Evolutionary conservation across 2,797 vertebrate genomes (phyloP).

Genomic region (Thunnus albacares): DNA sequence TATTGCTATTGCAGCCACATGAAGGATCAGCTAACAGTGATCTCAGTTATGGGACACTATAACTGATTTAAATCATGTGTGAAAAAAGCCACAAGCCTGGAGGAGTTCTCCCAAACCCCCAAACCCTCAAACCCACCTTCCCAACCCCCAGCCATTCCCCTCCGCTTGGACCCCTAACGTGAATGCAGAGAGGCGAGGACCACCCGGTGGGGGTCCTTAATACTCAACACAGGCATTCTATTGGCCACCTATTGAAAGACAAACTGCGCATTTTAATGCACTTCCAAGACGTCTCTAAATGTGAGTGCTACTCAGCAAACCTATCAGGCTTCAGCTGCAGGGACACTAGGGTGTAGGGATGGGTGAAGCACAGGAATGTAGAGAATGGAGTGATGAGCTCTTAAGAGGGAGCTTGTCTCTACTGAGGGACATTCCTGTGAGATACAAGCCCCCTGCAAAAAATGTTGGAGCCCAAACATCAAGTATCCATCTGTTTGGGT

Average conservation of each 20-base stretch:
- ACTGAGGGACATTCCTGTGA: not conserved
- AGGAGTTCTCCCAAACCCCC: slow-evolving; percentile 12
- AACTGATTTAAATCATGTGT: slow-evolving; percentile 20
- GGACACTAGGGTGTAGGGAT: not conserved
- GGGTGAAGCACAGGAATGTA: no score
- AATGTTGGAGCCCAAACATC: no score
- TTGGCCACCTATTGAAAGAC: slow-evolving; percentile 71
- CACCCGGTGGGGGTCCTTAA: slow-evolving; percentile 72
- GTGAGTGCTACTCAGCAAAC: slow-evolving; percentile 52
- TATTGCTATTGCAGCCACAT: not conserved
- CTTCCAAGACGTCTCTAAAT: slow-evolving; percentile 56
- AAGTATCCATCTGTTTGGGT: not conserved
- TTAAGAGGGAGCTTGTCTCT: not conserved
- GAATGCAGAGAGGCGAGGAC: slow-evolving; percentile 65
- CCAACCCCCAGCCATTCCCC: slow-evolving; percentile 40
- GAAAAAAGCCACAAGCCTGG: slow-evolving; percentile 20
- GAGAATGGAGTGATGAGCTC: no score
- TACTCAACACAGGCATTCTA: slow-evolving; percentile 63
- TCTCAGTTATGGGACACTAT: not conserved
- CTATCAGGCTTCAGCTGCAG: slow-evolving; percentile 55
- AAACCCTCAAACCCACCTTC: slow-evolving; percentile 21
- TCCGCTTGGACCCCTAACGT: slow-evolving; percentile 52
- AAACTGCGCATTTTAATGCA: slow-evolving; percentile 72
- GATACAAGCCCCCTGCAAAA: no score
- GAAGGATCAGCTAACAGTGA: not conserved